Evolutionary conservation across 2,888 invertebrate species (phyloP), one percentile per base, ranked within the genome.

Genomic region (Zeuzera pyrina): DNA sequence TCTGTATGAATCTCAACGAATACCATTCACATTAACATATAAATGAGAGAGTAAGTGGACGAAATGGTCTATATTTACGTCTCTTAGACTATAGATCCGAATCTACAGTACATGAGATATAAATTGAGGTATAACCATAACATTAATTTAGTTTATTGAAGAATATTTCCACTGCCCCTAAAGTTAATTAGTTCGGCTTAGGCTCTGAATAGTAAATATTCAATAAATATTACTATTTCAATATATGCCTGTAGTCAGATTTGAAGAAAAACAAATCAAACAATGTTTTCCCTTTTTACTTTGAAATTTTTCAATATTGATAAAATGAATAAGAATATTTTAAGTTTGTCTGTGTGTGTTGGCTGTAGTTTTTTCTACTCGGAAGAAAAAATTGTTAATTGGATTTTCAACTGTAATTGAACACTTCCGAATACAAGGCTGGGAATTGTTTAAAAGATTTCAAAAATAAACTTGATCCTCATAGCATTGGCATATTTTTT

Each of bases 31-130:
- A 83, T 83, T 83, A 79, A 68, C 83, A 83, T 83, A 83, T 83
- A 83, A 81, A 83, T 83, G 78, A 81, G 74, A 71, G 52, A 58
- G 72, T 81, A 72, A 83, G 79, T 81, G 78, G 79, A 73, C 78
- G 65, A 62, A 47, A 53, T 52, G 54, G 57, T 64, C 60, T 61
- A 57, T 65, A 66, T 63, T 58, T 72, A 66, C 65, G 52, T 56
- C 57, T 52, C 47, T 45, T 42, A 43, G 33, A 48, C 56, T 25
- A 11, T 25, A 25, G 8, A 19, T 19, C 19, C 19, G 19, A 19
- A n/a, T 43, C 53, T 60, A 56, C 57, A 49, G 46, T n/a, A 52
- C 59, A 58, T 62, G 51, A 48, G 43, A 50, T 56, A 59, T 58
- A 65, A 62, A 68, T 48, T 41, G 59, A 55, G n/a, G n/a, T n/a